phyloP scores from a whole-genome alignment of 1,140 invertebrate species.

The Ceratitis capitata region DNA sequence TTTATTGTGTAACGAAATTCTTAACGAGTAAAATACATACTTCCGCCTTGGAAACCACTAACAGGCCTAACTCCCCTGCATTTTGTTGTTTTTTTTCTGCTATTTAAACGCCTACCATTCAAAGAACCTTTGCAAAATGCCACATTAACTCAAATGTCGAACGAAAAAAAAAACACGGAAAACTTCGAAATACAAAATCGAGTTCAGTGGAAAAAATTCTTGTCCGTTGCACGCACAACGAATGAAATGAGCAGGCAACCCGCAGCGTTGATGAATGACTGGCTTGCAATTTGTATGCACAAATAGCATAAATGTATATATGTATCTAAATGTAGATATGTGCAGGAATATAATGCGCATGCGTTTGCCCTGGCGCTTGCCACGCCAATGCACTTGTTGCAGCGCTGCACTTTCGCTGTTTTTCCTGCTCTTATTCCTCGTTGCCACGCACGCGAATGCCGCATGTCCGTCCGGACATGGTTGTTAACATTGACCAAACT shows the following conservation, averaged over 20 bases:
- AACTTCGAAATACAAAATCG: neutral
- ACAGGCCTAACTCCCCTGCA: neutral
- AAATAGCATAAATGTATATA: neutral
- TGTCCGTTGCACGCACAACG: neutral
- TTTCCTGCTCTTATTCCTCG: constrained; percentile 43
- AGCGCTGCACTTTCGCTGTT: constrained; percentile 15
- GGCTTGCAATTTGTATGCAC: constrained; percentile 6
- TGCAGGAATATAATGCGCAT: neutral
- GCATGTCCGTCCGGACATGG: neutral
- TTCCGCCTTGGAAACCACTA: neutral
- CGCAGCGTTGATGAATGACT: constrained; percentile 32
- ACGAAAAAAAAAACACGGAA: neutral
- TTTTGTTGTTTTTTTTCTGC: too few relatives aligned
- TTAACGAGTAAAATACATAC: neutral
- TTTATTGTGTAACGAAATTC: neutral
- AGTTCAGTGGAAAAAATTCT: neutral
- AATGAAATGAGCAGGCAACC: neutral
- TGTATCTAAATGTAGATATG: neutral
- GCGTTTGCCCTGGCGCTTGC: neutral
- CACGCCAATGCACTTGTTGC: neutral
- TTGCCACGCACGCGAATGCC: constrained; percentile 40
- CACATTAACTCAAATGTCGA: neutral
- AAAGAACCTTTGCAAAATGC: neutral
- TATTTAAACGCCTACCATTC: constrained; percentile 19
- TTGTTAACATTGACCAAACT: neutral